phyloP scores from a whole-genome alignment of 2,888 invertebrate genomes.

The Dolichomitus sp. region DNA sequence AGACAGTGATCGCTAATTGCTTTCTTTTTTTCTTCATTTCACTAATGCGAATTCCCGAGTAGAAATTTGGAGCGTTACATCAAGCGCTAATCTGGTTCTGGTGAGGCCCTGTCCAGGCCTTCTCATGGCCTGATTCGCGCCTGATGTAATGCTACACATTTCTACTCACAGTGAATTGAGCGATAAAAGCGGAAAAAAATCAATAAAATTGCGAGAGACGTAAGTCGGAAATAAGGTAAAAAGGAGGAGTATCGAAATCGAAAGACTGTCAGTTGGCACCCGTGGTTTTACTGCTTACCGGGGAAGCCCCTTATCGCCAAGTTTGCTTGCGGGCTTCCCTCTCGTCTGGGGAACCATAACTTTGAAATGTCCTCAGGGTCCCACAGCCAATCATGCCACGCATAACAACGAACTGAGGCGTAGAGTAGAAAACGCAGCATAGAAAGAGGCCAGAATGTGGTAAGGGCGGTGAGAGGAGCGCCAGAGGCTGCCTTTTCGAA shows the following conservation, averaged over 20 bases:
- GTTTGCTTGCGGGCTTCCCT: constrained; percentile 31
- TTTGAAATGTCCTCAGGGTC: constrained; percentile 59
- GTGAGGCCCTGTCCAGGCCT: too few species aligned
- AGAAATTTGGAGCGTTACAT: too few species aligned
- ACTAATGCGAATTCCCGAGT: too few species aligned
- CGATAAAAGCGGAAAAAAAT: neutral
- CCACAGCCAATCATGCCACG: constrained; percentile 69
- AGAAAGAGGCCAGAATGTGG: neutral
- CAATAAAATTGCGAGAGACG: constrained; percentile 10
- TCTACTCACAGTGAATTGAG: neutral
- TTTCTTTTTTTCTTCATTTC: too few species aligned
- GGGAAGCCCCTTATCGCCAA: constrained; percentile 30
- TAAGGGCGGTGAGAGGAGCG: constrained; percentile 7
- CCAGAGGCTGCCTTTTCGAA: constrained; percentile 7
- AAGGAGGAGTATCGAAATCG: constrained; percentile 28
- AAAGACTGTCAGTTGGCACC: constrained; percentile 25
- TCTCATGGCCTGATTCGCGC: too few species aligned
- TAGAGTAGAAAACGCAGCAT: neutral
- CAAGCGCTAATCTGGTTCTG: too few species aligned
- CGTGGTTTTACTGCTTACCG: constrained; percentile 37
- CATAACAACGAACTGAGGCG: constrained; percentile 70
- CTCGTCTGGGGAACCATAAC: constrained; percentile 58
- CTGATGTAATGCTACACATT: too few species aligned
- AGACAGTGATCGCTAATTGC: too few species aligned
- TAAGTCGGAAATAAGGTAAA: constrained; percentile 1